Conservation (phyloP, 2,888 invertebrate species). For the Lasioglossum zephyrum region DNA sequence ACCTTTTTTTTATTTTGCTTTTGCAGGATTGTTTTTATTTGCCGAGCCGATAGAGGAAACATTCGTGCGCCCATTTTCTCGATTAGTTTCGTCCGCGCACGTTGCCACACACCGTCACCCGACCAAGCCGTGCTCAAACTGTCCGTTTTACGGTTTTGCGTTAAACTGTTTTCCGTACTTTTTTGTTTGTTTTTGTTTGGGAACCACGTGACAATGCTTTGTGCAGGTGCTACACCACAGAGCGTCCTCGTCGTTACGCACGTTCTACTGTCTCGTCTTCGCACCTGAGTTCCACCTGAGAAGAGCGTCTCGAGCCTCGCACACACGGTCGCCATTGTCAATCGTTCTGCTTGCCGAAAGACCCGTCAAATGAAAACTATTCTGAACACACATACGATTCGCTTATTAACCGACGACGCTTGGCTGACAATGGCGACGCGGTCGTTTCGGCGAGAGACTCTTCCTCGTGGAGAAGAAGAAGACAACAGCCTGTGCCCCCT, state of each 20-base stretch:
- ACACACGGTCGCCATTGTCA: slow-evolving; percentile 61
- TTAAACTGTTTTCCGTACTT: background rate
- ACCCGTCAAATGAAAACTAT: background rate
- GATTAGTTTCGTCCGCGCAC: slow-evolving; percentile 50
- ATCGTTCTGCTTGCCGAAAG: slow-evolving; percentile 1
- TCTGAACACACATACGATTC: background rate
- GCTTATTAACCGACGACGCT: background rate
- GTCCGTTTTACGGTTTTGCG: slow-evolving; percentile 43
- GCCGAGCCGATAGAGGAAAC: slow-evolving; percentile 51
- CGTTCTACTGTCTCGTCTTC: slow-evolving; percentile 41
- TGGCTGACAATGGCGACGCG: slow-evolving; percentile 65
- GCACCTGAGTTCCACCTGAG: slow-evolving; percentile 25
- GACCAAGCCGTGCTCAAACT: slow-evolving; percentile 81
- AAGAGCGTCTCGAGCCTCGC: slow-evolving; percentile 38
- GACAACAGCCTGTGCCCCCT: slow-evolving; percentile 42
- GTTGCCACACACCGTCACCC: slow-evolving; percentile 79
- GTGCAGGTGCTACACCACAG: slow-evolving; percentile 61
- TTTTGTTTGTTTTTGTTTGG: slow-evolving; percentile 61
- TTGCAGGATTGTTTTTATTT: slow-evolving; percentile 28
- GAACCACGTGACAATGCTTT: slow-evolving; percentile 67
- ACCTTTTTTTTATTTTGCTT: slow-evolving; percentile 23
- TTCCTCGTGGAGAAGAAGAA: slow-evolving; percentile 24
- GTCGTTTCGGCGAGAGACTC: slow-evolving; percentile 39
- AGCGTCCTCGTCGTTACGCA: slow-evolving; percentile 48
- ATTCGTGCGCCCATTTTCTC: slow-evolving; percentile 16